Evolutionary conservation across 2,797 vertebrate genomes (phyloP), one percentile per base, ranked within the genome.

Genomic region (Triplophysa yarkandensis): DNA sequence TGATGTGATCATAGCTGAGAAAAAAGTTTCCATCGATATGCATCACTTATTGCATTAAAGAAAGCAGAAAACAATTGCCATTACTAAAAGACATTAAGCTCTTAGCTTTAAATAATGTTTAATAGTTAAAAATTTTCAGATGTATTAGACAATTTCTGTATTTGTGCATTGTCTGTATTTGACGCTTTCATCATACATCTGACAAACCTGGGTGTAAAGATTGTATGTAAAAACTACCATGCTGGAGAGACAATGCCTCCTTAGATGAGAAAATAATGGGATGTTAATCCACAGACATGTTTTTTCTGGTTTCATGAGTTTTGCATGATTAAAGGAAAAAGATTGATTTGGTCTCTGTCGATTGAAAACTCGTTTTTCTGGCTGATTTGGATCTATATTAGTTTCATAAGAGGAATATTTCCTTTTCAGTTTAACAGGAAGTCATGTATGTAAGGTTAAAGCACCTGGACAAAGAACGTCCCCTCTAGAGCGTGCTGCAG

Each of bases 391-490:
- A 11, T 48, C 7, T 28, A 55, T 28, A 2, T 6, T 19, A 55
- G 1, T 25, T 21, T 17, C 43, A 62, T 62, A 17, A 71, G 2
- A 54, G 46, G 46, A 27, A 65, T 25, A 44, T 39, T 63, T 43
- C 11, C 14, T 69, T 90, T 58, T 50, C 27, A 7, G 54, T 4
- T 60, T 8, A 60, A 68, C 11, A 39, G 13, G 11, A 34, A 46
- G 17, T 6, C 14, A 41, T 55, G 6, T 32, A 3, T 3, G 0
- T 14, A 43, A 10, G 32, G 6, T 6, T 27, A 7, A 41, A 63
- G 19, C 25, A 95, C 98, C 95, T 98, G 96, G 81, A 99, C 88
- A 84, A 96, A 95, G 85, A 94, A 86, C 76, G 95, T 91, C 70
- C 93, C 95, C 87, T 96, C 93, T 91, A 94, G 84, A 41, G 96